Evolutionary conservation across 2,797 vertebrate species (phyloP), one percentile per base, ranked within the genome.

Genomic region (Sebastes glaucus): DNA sequence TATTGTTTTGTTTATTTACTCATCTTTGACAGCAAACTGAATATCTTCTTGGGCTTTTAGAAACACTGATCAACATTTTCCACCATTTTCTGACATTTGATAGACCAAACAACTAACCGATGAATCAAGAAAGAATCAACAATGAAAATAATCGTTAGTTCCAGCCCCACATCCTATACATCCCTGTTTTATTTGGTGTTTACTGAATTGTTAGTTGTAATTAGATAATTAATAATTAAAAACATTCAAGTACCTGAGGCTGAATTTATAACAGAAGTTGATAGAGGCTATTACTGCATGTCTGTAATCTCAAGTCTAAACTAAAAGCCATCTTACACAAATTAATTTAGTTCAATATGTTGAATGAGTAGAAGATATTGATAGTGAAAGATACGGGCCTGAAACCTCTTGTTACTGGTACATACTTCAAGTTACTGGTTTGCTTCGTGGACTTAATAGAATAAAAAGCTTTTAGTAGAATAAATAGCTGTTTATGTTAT

Each of bases 261-360:
- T 49, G n/a, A 53, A 60, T 77, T 67, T 75, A 46, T 63, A 67
- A 77, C 2, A 38, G 9, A 78, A 80, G 22, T 68, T 74, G 73
- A 87, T 66, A 11, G 46, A 81, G 42, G 23, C 23, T 67, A n/a
- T 84, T 78, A 20, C 9, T 66, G 16, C 66, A 53, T 70, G 27
- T 71, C 55, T 2, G 11, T 9, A 67, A 69, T 71, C 11, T 35
- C 11, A 30, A 66, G 20, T 70, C 72, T 72, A 61, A 83, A 82
- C 70, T 72, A 74, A 83, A 68, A 84, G 61, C 49, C 14, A 67
- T 82, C 66, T 63, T 55, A 32, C 57, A 67, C 61, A 80, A 78
- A 73, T 77, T 56, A 57, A 81, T 68, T 66, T 49, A 60, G 38
- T 56, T 72, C 2, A 75, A 65, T 49, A 49, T 65, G 23, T 11